phyloP scores from a whole-genome alignment of 2,113 vertebrate species.

The Cryptoleucopteryx plumbea region DNA sequence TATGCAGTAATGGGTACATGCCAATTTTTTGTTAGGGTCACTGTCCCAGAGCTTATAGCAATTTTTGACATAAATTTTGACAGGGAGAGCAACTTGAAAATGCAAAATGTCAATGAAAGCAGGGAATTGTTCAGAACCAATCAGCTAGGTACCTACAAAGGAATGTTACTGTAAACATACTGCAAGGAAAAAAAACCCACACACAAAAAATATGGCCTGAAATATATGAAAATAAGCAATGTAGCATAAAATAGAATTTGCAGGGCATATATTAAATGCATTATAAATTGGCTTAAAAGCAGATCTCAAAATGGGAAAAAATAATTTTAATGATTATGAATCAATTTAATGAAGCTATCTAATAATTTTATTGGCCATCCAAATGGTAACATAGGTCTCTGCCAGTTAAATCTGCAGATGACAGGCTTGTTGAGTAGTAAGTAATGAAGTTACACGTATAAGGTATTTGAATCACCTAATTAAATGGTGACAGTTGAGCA shows the following conservation, averaged over 20 bases:
- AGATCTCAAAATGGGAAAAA: neutral
- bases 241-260: neutral
- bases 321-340: neutral
- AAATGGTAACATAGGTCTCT: neutral
- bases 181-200: rapidly evolving
- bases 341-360: neutral
- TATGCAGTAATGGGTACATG: neutral
- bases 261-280: neutral
- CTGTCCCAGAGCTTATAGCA: neutral
- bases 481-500: neutral
- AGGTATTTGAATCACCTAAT: neutral
- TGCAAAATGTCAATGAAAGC: neutral
- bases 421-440: neutral
- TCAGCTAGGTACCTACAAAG: neutral
- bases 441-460: neutral
- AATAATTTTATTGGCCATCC: neutral
- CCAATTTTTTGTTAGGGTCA: neutral
- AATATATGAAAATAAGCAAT: neutral
- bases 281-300: neutral
- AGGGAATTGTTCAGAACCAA: neutral
- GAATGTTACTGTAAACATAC: neutral
- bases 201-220: neutral
- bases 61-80: neutral
- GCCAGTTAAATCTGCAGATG: neutral
- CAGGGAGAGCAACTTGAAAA: neutral